Percentiles rank a stretch among this genome's conserved stretches.
These are phyloP conservation scores for Menura novaehollandiae DNA, from an alignment of 2,113 vertebrate species.

Conservation along the genomic window DNA sequence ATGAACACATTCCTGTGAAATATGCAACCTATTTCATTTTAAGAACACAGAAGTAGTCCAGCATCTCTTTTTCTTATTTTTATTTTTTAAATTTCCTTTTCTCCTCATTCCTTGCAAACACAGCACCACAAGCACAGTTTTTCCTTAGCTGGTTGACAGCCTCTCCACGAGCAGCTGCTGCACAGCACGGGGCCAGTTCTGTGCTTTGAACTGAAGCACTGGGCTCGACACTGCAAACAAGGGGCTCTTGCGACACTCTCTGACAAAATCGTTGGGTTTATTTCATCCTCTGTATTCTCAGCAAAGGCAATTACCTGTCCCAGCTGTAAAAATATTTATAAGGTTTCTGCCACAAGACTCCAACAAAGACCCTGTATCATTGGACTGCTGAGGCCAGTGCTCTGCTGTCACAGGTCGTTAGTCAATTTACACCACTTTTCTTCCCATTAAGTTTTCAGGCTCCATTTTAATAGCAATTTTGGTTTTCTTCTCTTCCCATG, in stretches of 20 bases:
- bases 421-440: not conserved
- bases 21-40: not conserved
- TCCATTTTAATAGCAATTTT: not conserved
- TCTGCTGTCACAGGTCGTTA: not conserved
- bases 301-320: not conserved
- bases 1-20: not conserved
- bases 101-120: not conserved
- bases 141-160: not conserved
- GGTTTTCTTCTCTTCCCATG: not conserved
- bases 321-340: slow-evolving; percentile 28
- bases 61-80: not conserved
- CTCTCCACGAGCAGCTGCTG: not conserved
- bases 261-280: not conserved
- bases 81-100: not conserved
- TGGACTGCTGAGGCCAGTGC: not conserved
- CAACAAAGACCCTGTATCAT: not conserved
- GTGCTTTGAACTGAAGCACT: not conserved
- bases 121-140: not conserved
- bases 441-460: not conserved
- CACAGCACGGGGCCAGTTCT: not conserved
- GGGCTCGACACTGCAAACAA: not conserved
- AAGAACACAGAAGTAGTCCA: not conserved
- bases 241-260: not conserved
- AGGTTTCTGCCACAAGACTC: not conserved
- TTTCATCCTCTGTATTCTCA: not conserved